Conservation (phyloP, 1,140 invertebrate species). For the Rhynchophorus ferrugineus region DNA sequence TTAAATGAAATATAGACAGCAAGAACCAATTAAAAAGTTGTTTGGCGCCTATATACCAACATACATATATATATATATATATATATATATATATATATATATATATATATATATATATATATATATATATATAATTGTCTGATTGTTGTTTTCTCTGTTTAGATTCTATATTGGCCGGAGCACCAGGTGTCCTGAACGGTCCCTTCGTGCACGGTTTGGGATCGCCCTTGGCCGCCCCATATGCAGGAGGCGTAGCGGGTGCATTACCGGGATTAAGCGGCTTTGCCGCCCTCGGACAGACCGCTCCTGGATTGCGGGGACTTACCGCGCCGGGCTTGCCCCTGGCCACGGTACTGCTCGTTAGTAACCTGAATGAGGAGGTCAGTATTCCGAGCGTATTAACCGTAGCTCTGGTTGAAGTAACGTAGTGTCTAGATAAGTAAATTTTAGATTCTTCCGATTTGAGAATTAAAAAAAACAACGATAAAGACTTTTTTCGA, state of each 20-base stretch:
- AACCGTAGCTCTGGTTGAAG: not conserved
- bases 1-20: no score
- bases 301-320: constrained; percentile 59
- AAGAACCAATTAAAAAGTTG: no score
- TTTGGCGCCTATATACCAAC: no score
- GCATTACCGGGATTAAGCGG: constrained; percentile 65
- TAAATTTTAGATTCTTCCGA: no score
- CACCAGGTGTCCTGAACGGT: constrained; percentile 72
- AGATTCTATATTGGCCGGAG: constrained; percentile 46
- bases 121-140: no score
- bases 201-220: constrained; percentile 73
- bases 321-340: constrained; percentile 53
- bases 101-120: no score
- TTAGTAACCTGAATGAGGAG: constrained; percentile 89
- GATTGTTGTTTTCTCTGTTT: no score
- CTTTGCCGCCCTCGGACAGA: constrained; percentile 60
- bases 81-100: no score
- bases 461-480: no score
- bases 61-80: no score
- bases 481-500: no score
- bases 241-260: constrained; percentile 58
- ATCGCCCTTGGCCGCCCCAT: constrained; percentile 61
- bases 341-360: constrained; percentile 74
- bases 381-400: constrained; percentile 45
- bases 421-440: not conserved